phyloP scores from a whole-genome alignment of 2,113 vertebrate genomes.

The Bungarus multicinctus region DNA sequence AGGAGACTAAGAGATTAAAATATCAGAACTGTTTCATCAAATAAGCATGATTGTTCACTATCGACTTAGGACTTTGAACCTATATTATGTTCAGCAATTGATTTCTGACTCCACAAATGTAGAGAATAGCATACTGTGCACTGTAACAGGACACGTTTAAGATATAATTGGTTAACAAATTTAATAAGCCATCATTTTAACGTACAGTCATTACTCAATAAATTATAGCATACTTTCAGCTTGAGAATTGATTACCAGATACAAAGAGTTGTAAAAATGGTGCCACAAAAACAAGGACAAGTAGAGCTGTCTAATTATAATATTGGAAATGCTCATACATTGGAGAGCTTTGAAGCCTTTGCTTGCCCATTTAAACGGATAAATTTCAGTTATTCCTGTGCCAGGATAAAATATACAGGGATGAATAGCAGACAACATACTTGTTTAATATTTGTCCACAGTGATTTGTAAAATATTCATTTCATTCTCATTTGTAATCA shows the following conservation, averaged over 20 bases:
- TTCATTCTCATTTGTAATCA: background rate
- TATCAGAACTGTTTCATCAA: background rate
- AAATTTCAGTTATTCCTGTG: background rate
- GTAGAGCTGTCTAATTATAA: background rate
- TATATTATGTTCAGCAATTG: background rate
- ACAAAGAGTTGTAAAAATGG: background rate
- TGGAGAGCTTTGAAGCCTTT: background rate
- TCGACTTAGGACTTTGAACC: background rate
- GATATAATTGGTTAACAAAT: background rate
- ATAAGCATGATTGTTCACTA: background rate
- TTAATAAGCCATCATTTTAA: background rate
- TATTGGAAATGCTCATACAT: background rate
- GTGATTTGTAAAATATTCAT: background rate
- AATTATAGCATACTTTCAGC: background rate
- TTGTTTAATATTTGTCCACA: background rate
- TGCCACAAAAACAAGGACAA: background rate
- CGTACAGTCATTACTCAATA: background rate
- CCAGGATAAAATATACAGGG: background rate
- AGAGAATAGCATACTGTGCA: background rate
- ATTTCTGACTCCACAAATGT: background rate
- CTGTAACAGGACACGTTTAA: background rate
- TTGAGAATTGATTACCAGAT: background rate
- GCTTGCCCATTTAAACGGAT: background rate
- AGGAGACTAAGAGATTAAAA: background rate
- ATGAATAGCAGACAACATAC: background rate